Evolutionary conservation across 1,140 invertebrate genomes (phyloP).

Genomic region (Dreissena rostriformis): DNA sequence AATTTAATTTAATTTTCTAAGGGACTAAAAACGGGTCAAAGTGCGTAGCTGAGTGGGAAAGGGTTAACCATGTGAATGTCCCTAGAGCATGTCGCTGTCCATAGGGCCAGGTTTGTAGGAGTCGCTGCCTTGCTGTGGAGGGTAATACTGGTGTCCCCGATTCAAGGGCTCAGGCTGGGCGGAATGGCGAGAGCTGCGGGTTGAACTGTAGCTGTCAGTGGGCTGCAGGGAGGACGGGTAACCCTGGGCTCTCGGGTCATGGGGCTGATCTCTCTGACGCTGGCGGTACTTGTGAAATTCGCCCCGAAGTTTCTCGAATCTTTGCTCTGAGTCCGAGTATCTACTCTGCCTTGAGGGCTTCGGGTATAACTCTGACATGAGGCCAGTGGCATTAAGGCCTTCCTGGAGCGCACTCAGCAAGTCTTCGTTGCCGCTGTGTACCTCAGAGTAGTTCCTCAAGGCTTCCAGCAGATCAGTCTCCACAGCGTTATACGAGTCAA

Average conservation of each 20-base stretch:
- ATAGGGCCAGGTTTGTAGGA: slow-evolving; percentile 60
- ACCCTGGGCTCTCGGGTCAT: neutral
- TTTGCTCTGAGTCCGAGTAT: slow-evolving; percentile 86
- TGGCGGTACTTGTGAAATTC: slow-evolving; percentile 96
- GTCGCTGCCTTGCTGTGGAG: slow-evolving; percentile 4
- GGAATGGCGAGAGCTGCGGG: slow-evolving; percentile 51
- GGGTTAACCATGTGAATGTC: too few relatives aligned
- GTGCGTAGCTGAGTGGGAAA: too few relatives aligned
- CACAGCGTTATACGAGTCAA: slow-evolving; percentile 85
- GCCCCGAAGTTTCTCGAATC: slow-evolving; percentile 96
- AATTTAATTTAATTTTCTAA: too few relatives aligned
- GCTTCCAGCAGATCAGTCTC: slow-evolving; percentile 77
- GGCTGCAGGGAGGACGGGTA: slow-evolving; percentile 17
- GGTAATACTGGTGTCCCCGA: slow-evolving; percentile 31
- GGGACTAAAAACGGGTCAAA: too few relatives aligned
- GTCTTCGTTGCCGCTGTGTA: slow-evolving; percentile 75
- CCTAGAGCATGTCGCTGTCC: slow-evolving; percentile 78
- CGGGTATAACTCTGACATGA: slow-evolving; percentile 81
- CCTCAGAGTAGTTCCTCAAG: slow-evolving; percentile 77
- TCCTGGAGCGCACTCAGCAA: slow-evolving; percentile 82
- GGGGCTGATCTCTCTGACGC: slow-evolving; percentile 83
- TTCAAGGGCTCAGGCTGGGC: slow-evolving; percentile 6
- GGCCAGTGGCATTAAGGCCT: slow-evolving; percentile 58
- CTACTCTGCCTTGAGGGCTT: slow-evolving; percentile 83
- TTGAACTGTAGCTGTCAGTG: slow-evolving; percentile 39